Evolutionary conservation across 2,888 invertebrate species (phyloP), one percentile per base, ranked within the genome.

Genomic region (Aricia artaxerxes): DNA sequence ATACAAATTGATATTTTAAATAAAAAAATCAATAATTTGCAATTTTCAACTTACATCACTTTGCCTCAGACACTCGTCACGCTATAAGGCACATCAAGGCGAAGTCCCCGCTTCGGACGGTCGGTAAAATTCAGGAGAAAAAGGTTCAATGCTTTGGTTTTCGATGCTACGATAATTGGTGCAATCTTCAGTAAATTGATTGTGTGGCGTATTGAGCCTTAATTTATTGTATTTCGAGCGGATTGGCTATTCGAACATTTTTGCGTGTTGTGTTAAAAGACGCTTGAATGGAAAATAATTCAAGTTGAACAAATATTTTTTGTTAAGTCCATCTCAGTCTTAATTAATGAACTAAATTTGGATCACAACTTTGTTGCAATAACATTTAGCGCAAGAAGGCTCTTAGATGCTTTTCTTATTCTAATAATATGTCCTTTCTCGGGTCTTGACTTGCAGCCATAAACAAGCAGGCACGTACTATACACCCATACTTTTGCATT

Each of bases 81-180:
- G 84, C 81, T 64, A 69, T 35, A 69, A 69, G 78, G 49, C 84
- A 83, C 87, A 87, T 91, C 91, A 87, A 80, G 81, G 84, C 85
- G 84, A 89, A 88, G 88, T 89, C 88, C 89, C 90, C 89, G 91
- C 90, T 86, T 86, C 82, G 85, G 85, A 86, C 84, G 85, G 83
- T 84, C 86, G 87, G 87, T 85, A 88, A 92, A 92, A 90, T 91
- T 90, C 69, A 69, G 69, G 35, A 81, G 83, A 83, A 84, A 83
- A 81, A 79, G 79, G 35, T 77, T 81, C 80, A 79, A 72, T 79
- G 83, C 83, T 53, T 76, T 53, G 76, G 85, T 82, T 81, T 82
- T 83, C 83, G 81, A 84, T 83, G 84, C 83, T 78, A 82, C 83
- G 86, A 86, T 88, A 88, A 90, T 89, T 88, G 89, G 85, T 82